These are phyloP conservation scores for Odobenus rosmarus DNA, from an alignment of 2,113 vertebrate species.

Conservation along the genomic window DNA sequence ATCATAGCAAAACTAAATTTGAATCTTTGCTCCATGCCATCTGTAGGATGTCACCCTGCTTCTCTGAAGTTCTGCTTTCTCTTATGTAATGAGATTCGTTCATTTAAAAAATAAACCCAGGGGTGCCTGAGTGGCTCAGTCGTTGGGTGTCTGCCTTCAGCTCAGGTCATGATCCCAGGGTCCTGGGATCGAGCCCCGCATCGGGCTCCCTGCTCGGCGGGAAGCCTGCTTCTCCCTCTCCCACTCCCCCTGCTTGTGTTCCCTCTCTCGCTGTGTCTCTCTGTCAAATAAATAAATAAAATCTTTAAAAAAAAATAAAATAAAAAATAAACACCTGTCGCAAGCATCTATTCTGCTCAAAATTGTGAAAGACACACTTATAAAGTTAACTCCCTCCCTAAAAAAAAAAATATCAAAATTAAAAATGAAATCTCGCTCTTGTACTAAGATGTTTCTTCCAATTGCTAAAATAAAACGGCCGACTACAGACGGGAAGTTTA, in stretches of 20 bases:
- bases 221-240: too few relatives aligned
- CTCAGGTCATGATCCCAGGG: too few relatives aligned
- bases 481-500: not conserved
- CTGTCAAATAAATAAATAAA: too few relatives aligned
- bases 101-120: not conserved
- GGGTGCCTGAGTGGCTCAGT: too few relatives aligned
- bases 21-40: not conserved
- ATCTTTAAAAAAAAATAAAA: too few relatives aligned
- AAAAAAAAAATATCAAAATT: not conserved
- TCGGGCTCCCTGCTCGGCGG: too few relatives aligned
- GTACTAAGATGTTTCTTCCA: not conserved
- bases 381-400: not conserved
- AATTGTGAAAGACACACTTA: not conserved
- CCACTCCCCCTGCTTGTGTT: too few relatives aligned
- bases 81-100: not conserved
- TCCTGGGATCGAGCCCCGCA: too few relatives aligned
- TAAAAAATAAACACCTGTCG: not conserved
- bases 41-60: not conserved
- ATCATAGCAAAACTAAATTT: not conserved
- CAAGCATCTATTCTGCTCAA: not conserved
- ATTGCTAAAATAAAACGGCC: not conserved
- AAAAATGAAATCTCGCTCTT: not conserved
- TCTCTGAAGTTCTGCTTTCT: constrained; percentile 12
- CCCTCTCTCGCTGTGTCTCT: too few relatives aligned
- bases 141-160: too few relatives aligned